Percentiles rank a stretch among this genome's conserved stretches.
Conservation (phyloP, 2,797 vertebrate species). For the Crenichthys baileyi region DNA sequence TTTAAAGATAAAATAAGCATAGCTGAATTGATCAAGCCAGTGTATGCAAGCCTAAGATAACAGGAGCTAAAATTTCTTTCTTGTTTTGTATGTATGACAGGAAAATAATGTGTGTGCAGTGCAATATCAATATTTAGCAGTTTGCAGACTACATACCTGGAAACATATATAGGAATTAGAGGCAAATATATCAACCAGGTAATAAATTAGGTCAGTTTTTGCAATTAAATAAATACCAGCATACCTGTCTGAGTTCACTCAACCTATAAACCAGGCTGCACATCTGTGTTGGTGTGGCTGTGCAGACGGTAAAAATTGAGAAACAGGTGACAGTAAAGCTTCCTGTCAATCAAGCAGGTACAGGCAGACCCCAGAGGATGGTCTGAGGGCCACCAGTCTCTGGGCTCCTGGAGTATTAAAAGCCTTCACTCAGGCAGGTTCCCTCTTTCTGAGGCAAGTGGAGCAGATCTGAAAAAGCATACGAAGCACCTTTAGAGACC, state of each 20-base stretch:
- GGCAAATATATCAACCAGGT: neutral
- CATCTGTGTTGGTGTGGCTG: conserved; percentile 1
- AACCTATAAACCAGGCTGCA: neutral
- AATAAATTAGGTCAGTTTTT: neutral
- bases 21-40: neutral
- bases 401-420: neutral
- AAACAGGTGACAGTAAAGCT: neutral
- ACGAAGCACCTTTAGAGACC: neutral
- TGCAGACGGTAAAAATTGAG: neutral
- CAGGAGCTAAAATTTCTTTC: neutral
- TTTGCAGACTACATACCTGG: neutral
- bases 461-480: neutral
- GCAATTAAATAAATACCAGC: neutral
- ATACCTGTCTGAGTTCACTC: neutral
- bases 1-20: conserved; percentile 15
- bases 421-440: neutral
- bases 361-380: neutral
- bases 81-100: conserved; percentile 22
- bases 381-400: neutral
- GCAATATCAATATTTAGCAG: neutral
- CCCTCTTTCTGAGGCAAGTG: no score
- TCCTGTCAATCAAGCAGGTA: neutral
- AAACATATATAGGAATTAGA: neutral
- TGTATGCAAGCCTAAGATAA: neutral
- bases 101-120: conserved; percentile 12